Base-by-base conservation (phyloP, 2,113 vertebrate genomes). In the Cyanistes caeruleus region DNA sequence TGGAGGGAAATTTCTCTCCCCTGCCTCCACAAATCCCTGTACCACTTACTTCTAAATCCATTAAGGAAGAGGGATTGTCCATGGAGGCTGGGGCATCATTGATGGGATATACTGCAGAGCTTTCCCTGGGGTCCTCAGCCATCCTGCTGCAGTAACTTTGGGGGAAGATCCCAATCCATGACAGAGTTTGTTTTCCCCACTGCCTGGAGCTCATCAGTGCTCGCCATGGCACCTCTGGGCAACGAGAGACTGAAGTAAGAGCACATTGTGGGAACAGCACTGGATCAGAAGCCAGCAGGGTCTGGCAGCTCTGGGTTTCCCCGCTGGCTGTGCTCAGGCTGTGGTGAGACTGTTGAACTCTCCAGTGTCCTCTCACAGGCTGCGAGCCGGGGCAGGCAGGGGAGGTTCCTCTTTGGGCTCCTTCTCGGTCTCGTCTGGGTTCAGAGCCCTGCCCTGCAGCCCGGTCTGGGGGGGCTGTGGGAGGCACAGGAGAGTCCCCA, bases 401-500 rank as follows among this genome's bases (percentile, higher is more conserved):
- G 43, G 9, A 81, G 17, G 62, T 88, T 97, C 92, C 82, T 73
- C 84, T 82, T 48, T 73, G 87, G 21, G 18, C 30, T 65, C 62
- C 39, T 13, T 25, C 28, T 63, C 1, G 0, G 15, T 27, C 16
- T 62, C 0, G 0, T 21, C 16, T 0, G 6, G 13, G 43, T 31
- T 85, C 72, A 55, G 39, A 43, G 28, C 25, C 59, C 53, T 37
- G 35, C 65, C 44, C 30, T 0, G 3, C 11, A 33, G 9, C 43
- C 53, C 1, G 4, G 11, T 28, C 35, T 60, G 11, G 74, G 1
- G 2, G 0, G 0, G 3, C 2, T 74, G 73, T 31, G 64, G 44
- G 25, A 52, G 68, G 28, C 37, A n/a, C 23, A 65, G 52, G 19
- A 73, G 39, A 16, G 78, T 19, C 23, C 33, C 69, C 5, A 5